Evolutionary conservation across 2,888 invertebrate species (phyloP).

Genomic region (Aphrophora alni): DNA sequence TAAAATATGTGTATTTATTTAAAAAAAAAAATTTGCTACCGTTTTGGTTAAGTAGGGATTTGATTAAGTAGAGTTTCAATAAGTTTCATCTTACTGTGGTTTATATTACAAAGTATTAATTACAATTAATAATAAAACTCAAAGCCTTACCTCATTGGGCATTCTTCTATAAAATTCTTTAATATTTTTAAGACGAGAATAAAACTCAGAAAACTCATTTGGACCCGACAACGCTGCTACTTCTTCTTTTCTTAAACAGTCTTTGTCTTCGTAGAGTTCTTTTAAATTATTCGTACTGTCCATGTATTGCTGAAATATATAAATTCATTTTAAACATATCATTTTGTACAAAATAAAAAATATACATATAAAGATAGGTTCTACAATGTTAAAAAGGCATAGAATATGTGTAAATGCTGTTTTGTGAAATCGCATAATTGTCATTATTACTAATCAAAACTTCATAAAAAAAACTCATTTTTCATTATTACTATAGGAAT

Average conservation of each 20-base stretch:
- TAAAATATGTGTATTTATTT: too few species aligned
- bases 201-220: conserved; percentile 98
- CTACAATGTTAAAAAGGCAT: not conserved
- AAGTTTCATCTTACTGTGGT: too few species aligned
- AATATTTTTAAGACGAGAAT: conserved; percentile 89
- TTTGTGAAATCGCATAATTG: too few species aligned
- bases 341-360: not conserved
- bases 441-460: too few species aligned
- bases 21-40: too few species aligned
- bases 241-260: conserved; percentile 93
- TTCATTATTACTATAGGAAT: too few species aligned
- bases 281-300: conserved; percentile 80
- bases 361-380: not conserved
- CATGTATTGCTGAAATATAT: conserved; percentile 68
- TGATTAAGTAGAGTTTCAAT: too few species aligned
- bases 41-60: too few species aligned
- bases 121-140: conserved; percentile 36
- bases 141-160: conserved; percentile 80
- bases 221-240: conserved; percentile 94
- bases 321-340: too few species aligned
- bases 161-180: conserved; percentile 97
- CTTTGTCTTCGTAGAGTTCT: conserved; percentile 96
- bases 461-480: too few species aligned
- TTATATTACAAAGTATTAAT: too few species aligned
- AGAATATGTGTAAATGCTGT: too few species aligned